These are phyloP conservation scores for Araneus ventricosus DNA, from an alignment of 1,140 invertebrate genomes.

Conservation along the genomic window DNA sequence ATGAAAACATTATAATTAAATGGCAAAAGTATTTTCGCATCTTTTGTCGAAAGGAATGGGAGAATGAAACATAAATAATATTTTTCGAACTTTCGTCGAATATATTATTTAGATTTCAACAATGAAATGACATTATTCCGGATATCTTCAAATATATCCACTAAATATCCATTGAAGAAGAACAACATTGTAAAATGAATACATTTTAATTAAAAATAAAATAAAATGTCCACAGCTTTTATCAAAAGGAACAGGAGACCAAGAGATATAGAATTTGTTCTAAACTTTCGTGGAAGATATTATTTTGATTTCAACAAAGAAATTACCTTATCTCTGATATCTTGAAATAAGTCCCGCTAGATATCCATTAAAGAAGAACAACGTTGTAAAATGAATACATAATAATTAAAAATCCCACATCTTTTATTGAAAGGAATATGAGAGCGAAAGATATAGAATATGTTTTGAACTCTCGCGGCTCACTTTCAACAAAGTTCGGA, in stretches of 20 bases:
- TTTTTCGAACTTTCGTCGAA: no score
- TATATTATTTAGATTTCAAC: no score
- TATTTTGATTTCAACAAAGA: background rate
- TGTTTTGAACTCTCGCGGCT: background rate
- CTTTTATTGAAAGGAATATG: background rate
- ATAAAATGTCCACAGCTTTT: background rate
- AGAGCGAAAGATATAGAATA: background rate
- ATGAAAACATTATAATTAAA: no score
- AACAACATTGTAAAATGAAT: background rate
- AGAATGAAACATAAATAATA: no score
- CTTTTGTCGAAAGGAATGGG: no score
- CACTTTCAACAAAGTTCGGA: conserved; percentile 33
- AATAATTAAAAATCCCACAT: background rate
- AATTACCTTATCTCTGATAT: background rate
- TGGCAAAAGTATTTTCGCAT: no score
- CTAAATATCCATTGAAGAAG: no score
- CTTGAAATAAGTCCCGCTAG: background rate
- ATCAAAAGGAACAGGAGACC: background rate
- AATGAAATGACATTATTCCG: no score
- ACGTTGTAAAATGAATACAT: background rate
- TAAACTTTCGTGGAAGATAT: background rate
- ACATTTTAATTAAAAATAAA: background rate
- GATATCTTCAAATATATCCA: no score
- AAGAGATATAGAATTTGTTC: background rate
- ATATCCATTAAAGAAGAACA: background rate